Evolutionary conservation across 2,113 vertebrate genomes (phyloP), one percentile per base, ranked within the genome.

Genomic region (Clupea harengus): DNA sequence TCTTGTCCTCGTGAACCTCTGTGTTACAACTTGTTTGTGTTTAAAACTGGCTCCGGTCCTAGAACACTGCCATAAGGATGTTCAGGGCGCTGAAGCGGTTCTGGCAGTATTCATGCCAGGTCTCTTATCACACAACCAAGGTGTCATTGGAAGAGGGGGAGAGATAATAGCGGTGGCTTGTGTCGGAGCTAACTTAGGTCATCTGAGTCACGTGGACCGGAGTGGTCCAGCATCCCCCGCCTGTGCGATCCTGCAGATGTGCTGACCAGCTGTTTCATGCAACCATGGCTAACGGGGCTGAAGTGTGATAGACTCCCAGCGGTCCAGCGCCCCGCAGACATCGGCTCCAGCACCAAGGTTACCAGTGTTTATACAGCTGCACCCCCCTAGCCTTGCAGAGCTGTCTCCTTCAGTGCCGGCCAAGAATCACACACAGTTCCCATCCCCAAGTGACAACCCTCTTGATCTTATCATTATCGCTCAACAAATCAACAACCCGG

Each of bases 301-400:
- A 72, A 72, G 64, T 72, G 64, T 72, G 64, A 72, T 72, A 32
- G n/a, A 72, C 64, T 72, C 64, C 64, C 64, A 13, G 32, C 15
- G 64, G 64, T 13, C 64, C 64, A 10, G 64, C 28, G 64, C 28
- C 64, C 64, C 64, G 11, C n/a, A 72, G 64, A 72, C 32, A 72
- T 25, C 64, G 28, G 28, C 64, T 28, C 64, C 25, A 32, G 64
- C 64, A 32, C 64, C 64, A 72, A 72, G 64, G 64, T 28, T 72
- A 72, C 64, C 64, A 32, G n/a, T 72, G 64, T 72, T 72, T 72
- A 32, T 72, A 25, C 64, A 72, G 64, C 64, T 72, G 64, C n/a
- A 72, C 64, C 64, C 64, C 54, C 64, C 64, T 25, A 72, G 64
- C 64, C 64, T 72, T 4, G n/a, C 25, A 72, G 64, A 72, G 64